A percentile compares a stretch with the other conserved stretches of the same genome.
These are phyloP conservation scores for Pseudomugil gertrudae DNA, from an alignment of 2,797 vertebrate species.

Conservation along the genomic window DNA sequence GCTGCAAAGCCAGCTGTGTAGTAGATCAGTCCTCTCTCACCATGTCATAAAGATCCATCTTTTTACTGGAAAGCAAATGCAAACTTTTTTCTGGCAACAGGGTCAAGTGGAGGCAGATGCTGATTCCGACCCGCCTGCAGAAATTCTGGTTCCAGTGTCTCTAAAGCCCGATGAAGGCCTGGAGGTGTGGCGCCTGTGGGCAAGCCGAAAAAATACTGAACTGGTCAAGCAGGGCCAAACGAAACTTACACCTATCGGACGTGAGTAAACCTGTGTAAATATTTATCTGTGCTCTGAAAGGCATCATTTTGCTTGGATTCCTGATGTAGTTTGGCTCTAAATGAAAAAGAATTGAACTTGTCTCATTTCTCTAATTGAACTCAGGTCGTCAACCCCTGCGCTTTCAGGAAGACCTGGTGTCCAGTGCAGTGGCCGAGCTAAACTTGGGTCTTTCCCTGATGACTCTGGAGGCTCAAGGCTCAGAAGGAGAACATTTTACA, in stretches of 20 bases:
- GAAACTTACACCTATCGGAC: conserved; percentile 96
- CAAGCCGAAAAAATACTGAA: conserved; percentile 95
- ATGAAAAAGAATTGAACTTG: background rate
- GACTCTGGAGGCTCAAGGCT: conserved; percentile 93
- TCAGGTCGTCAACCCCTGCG: conserved; percentile 94
- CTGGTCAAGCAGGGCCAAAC: conserved; percentile 92
- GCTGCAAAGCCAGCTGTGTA: background rate
- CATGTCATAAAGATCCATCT: background rate
- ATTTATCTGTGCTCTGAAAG: background rate
- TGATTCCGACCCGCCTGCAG: conserved; percentile 85
- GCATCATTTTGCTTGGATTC: background rate
- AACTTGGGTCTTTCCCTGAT: conserved; percentile 95
- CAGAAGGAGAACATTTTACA: conserved; percentile 90
- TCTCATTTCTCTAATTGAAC: conserved; percentile 7
- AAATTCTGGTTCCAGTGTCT: conserved; percentile 92
- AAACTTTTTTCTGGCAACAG: conserved; percentile 59
- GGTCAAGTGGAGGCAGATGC: conserved; percentile 88
- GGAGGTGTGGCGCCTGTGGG: conserved; percentile 97
- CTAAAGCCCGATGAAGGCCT: conserved; percentile 98
- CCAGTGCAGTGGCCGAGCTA: conserved; percentile 96
- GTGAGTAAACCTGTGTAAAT: conserved; percentile 81
- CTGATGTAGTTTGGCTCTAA: no score
- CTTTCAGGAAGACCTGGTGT: conserved; percentile 97
- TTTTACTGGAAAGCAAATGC: background rate
- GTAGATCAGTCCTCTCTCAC: background rate